Conservation (phyloP, 2,888 invertebrate species). For the Pherbina coryleti region DNA sequence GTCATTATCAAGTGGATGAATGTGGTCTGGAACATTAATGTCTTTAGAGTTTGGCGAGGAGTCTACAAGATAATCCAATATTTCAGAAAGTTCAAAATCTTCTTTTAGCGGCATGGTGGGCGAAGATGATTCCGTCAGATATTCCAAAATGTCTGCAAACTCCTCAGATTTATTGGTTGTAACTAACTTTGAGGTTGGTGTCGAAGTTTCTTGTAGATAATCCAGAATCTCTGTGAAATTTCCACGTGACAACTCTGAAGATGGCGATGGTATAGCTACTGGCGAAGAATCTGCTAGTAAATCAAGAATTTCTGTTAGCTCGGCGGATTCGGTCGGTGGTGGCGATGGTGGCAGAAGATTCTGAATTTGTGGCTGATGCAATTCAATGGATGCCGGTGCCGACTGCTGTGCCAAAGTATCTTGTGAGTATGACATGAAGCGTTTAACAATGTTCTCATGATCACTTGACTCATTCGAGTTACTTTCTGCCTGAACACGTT, state of each 20-base stretch:
- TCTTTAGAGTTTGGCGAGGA: neutral
- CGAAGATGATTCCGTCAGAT: too few species aligned
- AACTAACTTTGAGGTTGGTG: too few species aligned
- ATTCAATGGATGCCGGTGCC: neutral
- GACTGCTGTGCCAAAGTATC: constrained; percentile 51
- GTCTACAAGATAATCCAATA: constrained; percentile 41
- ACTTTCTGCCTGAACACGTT: constrained; percentile 47
- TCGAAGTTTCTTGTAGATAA: too few species aligned
- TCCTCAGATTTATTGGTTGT: too few species aligned
- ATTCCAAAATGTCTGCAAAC: too few species aligned
- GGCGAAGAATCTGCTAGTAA: neutral
- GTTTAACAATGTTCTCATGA: constrained; percentile 58
- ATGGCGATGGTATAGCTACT: too few species aligned
- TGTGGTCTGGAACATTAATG: neutral
- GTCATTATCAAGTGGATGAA: constrained; percentile 37
- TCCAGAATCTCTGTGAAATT: too few species aligned
- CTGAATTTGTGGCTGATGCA: neutral
- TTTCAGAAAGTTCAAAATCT: constrained; percentile 40
- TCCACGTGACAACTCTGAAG: too few species aligned
- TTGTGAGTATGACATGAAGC: constrained; percentile 62
- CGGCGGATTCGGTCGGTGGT: neutral
- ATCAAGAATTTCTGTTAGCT: constrained; percentile 2
- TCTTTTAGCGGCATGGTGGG: too few species aligned
- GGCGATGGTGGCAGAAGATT: neutral
- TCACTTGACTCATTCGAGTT: constrained; percentile 54